Percentiles rank a stretch among this genome's conserved stretches.
These are phyloP conservation scores for Matsumyia berberina DNA, from an alignment of 2,888 invertebrate genomes.

Conservation along the genomic window DNA sequence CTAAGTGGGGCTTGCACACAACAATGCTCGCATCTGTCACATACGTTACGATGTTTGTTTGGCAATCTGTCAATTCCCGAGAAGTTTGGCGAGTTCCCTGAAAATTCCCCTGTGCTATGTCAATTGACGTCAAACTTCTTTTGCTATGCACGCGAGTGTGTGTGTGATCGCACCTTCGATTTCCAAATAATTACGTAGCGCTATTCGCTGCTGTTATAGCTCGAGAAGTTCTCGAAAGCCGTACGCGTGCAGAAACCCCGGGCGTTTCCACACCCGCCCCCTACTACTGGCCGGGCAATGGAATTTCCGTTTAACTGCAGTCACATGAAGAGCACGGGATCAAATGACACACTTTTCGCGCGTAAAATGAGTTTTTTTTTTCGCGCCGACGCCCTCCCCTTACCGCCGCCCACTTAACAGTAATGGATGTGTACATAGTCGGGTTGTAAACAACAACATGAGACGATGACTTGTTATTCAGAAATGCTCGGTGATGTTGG, in stretches of 20 bases:
- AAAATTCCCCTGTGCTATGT: conserved; percentile 11
- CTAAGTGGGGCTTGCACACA: neutral
- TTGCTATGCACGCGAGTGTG: neutral
- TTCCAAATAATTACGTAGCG: conserved; percentile 34
- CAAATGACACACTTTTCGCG: conserved; percentile 31
- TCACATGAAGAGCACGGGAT: conserved; percentile 32
- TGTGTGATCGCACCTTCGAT: conserved; percentile 50
- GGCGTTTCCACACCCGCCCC: neutral
- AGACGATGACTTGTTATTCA: conserved; percentile 33
- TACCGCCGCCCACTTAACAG: neutral
- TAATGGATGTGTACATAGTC: conserved; percentile 16
- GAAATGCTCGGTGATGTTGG: conserved; percentile 24
- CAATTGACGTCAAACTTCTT: conserved; percentile 58
- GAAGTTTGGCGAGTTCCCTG: conserved; percentile 30
- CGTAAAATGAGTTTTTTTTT: conserved; percentile 21
- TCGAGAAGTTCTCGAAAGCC: conserved; percentile 27
- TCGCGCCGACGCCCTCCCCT: neutral
- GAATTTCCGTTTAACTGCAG: conserved; percentile 49
- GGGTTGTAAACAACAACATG: conserved; percentile 29
- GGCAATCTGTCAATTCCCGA: conserved; percentile 7
- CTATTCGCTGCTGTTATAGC: neutral
- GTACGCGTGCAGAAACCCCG: conserved; percentile 45
- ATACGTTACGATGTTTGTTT: conserved; percentile 24
- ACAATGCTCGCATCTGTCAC: conserved; percentile 29
- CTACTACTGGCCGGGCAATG: neutral